Evolutionary conservation across 2,888 invertebrate species (phyloP), one percentile per base, ranked within the genome.

Genomic region (Zele albiditarsus): DNA sequence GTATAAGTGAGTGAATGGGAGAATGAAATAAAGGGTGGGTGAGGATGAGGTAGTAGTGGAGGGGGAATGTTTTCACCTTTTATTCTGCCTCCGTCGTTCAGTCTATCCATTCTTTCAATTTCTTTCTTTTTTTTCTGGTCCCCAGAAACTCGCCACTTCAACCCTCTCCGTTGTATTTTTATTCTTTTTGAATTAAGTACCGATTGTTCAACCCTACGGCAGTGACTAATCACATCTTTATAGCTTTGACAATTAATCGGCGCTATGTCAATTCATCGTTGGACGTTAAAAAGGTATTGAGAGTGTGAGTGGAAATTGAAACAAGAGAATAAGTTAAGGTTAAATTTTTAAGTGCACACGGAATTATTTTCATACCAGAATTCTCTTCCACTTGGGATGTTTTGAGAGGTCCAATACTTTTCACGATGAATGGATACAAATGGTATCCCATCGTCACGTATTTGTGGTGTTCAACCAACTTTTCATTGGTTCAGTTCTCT

Each of bases 161-260:
- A n/a, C n/a, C 14, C 42, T 46, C 46, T 46, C n/a, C 16, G 3
- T 1, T n/a, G 46, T 46, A 46, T 53, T 53, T 53, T 53, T 2
- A 53, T 20, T 53, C 10, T 20, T 10, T 10, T 20, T 31, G 68
- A 75, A 72, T 75, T 33, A 62, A 75, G 75, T 75, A 71, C 71
- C 53, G 71, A 75, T 75, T 72, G 71, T 75, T 75, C 71, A 53
- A 4, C n/a, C 46, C 49, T 53, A 60, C 27, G 63, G 74, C 71
- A 75, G 71, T 75, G 75, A 75, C 75, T 75, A 72, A 75, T 75
- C 75, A 75, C 71, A 38, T 57, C 20, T 71, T 71, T 38, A 58
- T 62, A 62, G 62, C 58, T 28, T n/a, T 31, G 46, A 71, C 75
- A 71, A 75, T 75, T 75, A 71, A 75, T 75, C 38, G 62, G 71